Conservation (phyloP, 2,888 invertebrate genomes). For the Hypercompe scribonia region DNA sequence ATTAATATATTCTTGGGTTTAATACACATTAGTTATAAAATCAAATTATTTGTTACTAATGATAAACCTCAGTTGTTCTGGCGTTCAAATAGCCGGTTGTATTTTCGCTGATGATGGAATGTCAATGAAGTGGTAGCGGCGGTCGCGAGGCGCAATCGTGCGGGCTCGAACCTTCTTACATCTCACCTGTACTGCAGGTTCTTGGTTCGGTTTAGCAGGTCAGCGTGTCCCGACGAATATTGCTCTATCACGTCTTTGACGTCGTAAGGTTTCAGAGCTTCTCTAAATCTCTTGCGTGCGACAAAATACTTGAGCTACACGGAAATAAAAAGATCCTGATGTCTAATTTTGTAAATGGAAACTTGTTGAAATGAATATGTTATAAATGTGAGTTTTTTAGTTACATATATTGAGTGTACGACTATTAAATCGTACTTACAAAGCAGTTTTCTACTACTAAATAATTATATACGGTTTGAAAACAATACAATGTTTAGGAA, state of each 20-base stretch:
- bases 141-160: conserved; percentile 41
- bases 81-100: conserved; percentile 18
- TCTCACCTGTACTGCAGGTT: conserved; percentile 93
- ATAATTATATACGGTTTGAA: not conserved
- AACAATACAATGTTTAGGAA: not conserved
- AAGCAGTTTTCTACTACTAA: conserved; percentile 1
- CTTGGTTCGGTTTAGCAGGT: conserved; percentile 95
- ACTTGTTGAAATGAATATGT: not conserved
- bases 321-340: conserved; percentile 80
- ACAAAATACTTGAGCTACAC: conserved; percentile 95
- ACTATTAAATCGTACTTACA: not conserved
- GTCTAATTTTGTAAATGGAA: conserved; percentile 49
- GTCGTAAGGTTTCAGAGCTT: conserved; percentile 96
- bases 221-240: conserved; percentile 95
- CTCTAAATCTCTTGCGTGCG: conserved; percentile 96
- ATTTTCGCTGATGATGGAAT: conserved; percentile 54
- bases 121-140: conserved; percentile 58
- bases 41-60: conserved; percentile 30
- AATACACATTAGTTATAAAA: conserved; percentile 34
- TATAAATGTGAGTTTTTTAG: conserved; percentile 2
- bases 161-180: conserved; percentile 48
- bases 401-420: not conserved
- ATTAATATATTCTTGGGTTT: not conserved
- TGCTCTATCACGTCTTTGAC: conserved; percentile 98
- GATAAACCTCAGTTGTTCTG: conserved; percentile 17